Evolutionary conservation across 2,113 vertebrate genomes (phyloP).

Genomic region (Beaufortia kweichowensis): DNA sequence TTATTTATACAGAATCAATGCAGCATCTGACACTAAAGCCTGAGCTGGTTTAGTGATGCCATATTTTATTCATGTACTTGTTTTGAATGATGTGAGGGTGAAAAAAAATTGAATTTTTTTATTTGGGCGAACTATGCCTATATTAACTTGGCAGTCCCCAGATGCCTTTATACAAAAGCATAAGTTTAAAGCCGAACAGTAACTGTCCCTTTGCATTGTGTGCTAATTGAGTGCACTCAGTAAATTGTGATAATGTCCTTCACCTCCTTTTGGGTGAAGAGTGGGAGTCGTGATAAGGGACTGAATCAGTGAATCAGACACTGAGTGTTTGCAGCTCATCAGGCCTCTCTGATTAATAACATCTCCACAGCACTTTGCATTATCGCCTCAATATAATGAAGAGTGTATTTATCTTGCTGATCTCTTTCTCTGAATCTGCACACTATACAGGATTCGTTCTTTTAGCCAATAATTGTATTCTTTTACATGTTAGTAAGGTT

Average conservation of each 20-base stretch:
- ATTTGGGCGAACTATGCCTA: background rate
- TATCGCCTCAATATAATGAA: slow-evolving; percentile 17
- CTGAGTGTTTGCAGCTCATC: slow-evolving; percentile 35
- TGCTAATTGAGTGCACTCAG: slow-evolving; percentile 26
- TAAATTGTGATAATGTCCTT: slow-evolving; percentile 35
- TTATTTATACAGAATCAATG: background rate
- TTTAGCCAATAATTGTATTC: background rate
- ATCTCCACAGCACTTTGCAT: background rate
- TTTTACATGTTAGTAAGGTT: slow-evolving; percentile 1
- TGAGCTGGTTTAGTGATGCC: too few relatives aligned
- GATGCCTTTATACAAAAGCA: background rate
- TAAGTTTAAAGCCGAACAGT: background rate
- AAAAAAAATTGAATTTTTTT: too few relatives aligned
- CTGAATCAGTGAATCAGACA: slow-evolving; percentile 23
- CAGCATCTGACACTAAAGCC: too few relatives aligned
- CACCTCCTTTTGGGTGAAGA: slow-evolving; percentile 30
- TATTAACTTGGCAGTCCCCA: too few relatives aligned
- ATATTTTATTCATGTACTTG: too few relatives aligned
- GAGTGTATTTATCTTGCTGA: background rate
- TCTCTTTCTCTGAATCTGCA: background rate
- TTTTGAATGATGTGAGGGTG: too few relatives aligned
- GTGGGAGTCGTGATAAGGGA: slow-evolving; percentile 16
- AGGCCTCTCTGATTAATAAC: slow-evolving; percentile 36
- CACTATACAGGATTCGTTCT: background rate
- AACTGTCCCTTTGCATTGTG: background rate